Conservation (phyloP, 1,140 invertebrate genomes). For the Prorops nasuta region DNA sequence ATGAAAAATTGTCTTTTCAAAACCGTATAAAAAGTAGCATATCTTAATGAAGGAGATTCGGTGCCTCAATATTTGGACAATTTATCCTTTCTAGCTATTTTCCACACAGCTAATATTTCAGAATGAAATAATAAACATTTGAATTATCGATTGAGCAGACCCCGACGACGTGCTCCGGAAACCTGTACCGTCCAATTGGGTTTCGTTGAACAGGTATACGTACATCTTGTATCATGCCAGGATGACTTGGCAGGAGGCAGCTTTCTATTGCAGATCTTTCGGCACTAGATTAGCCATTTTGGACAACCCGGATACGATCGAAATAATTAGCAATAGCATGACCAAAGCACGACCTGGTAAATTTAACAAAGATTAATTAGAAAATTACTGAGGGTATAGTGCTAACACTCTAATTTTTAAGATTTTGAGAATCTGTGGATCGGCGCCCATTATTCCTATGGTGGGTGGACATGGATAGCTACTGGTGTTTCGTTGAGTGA, state of each 20-base stretch:
- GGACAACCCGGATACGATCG: conserved; percentile 19
- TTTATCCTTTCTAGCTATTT: too few relatives aligned
- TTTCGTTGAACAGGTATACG: conserved; percentile 24
- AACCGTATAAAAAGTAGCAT: too few relatives aligned
- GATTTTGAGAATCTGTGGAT: conserved; percentile 38
- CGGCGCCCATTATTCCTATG: conserved; percentile 29
- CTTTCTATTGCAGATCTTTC: conserved; percentile 27
- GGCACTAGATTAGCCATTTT: conserved; percentile 29
- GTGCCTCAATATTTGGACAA: too few relatives aligned
- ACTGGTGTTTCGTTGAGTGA: conserved; percentile 27
- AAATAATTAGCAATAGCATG: conserved; percentile 30
- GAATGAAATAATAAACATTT: too few relatives aligned
- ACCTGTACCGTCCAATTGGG: conserved; percentile 30
- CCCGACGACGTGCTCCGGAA: conserved; percentile 11
- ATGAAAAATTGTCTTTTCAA: too few relatives aligned
- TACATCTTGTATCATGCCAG: conserved; percentile 30
- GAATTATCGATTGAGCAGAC: conserved; percentile 9
- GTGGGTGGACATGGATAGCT: conserved; percentile 32
- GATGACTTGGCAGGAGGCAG: conserved; percentile 31
- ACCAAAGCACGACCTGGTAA: conserved; percentile 32
- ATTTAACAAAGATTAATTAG: too few relatives aligned
- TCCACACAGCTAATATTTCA: too few relatives aligned
- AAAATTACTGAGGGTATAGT: too few relatives aligned
- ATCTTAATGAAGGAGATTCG: too few relatives aligned
- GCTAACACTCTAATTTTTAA: too few relatives aligned